Evolutionary conservation across 2,113 vertebrate genomes (phyloP).

Genomic region (Tachysurus vachellii): DNA sequence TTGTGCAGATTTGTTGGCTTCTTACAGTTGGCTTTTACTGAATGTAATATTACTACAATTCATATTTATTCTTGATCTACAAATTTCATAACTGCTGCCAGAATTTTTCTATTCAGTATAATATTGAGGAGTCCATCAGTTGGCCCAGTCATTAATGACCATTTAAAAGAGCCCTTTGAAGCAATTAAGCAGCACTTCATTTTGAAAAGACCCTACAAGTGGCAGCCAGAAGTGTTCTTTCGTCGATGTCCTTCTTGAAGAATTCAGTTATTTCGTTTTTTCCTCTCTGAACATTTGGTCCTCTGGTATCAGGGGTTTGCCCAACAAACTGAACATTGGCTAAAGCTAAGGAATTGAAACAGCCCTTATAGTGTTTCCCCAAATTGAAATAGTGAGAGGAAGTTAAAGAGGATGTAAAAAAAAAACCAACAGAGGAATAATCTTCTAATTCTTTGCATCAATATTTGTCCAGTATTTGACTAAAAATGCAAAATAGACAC

Average conservation of each 20-base stretch:
- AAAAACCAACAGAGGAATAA: neutral
- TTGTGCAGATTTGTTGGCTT: neutral
- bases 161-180: neutral
- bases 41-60: neutral
- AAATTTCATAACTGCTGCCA: neutral
- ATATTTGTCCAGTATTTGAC: neutral
- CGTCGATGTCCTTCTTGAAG: neutral
- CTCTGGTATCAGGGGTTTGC: neutral
- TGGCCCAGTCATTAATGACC: neutral
- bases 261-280: neutral
- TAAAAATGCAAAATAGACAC: neutral
- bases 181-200: conserved; percentile 13
- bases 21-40: neutral
- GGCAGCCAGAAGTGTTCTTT: conserved; percentile 2
- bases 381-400: neutral
- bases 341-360: neutral
- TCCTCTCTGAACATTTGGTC: neutral
- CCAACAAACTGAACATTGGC: neutral
- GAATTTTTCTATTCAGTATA: neutral
- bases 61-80: neutral
- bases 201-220: conserved; percentile 3
- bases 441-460: neutral
- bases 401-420: neutral
- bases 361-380: neutral
- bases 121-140: neutral